These are phyloP conservation scores for Catharus fuscescens DNA, from an alignment of 2,113 vertebrate species.

Conservation along the genomic window DNA sequence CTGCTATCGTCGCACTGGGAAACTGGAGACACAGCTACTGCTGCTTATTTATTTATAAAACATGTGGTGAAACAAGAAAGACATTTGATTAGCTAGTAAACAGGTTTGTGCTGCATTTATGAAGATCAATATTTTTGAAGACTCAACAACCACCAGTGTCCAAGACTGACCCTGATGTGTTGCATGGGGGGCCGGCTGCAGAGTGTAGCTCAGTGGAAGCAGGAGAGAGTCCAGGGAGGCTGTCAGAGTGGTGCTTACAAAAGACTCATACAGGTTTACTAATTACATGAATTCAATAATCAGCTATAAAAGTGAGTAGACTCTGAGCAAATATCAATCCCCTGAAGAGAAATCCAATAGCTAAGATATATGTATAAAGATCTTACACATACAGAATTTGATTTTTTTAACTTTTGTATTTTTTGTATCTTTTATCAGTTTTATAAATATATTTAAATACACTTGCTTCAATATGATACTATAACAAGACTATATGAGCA, in stretches of 20 bases:
- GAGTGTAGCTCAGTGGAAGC: not conserved
- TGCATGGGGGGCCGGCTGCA: fast-evolving
- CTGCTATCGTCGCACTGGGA: not conserved
- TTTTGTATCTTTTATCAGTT: not conserved
- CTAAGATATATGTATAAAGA: not conserved
- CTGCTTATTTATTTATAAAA: not conserved
- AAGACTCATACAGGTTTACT: not conserved
- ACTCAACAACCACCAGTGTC: not conserved
- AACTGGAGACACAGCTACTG: not conserved
- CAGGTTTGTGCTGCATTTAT: not conserved
- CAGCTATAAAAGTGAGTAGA: not conserved
- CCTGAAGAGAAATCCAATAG: not conserved
- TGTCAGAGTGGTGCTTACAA: not conserved
- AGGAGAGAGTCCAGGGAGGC: not conserved
- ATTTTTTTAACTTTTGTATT: not conserved
- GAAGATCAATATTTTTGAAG: not conserved
- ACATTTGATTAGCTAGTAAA: not conserved
- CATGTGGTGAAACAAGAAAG: not conserved
- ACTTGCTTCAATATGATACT: not conserved
- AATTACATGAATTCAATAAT: not conserved
- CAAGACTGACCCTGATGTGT: not conserved
- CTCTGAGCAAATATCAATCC: not conserved
- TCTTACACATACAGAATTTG: not conserved
- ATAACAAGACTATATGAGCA: not conserved
- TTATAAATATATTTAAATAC: not conserved